Evolutionary conservation across 2,113 vertebrate genomes (phyloP).

Genomic region (Pseudopodoces humilis): DNA sequence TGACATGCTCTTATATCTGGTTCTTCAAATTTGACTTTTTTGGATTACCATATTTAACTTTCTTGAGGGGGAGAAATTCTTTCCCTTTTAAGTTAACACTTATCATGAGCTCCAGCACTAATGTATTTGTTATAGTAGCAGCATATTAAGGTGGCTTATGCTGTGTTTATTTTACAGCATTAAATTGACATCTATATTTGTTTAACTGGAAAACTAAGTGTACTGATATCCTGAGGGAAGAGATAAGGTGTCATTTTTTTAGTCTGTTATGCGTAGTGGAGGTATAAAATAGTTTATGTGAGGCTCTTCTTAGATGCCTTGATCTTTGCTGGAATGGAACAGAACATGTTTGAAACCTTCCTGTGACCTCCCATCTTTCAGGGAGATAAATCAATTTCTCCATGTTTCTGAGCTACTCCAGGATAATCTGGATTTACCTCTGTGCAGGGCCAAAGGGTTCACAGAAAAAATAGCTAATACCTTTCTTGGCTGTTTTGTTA

Average conservation of each 20-base stretch:
- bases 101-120: neutral
- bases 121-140: neutral
- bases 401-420: neutral
- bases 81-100: neutral
- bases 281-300: neutral
- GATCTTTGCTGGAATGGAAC: neutral
- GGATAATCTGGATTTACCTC: neutral
- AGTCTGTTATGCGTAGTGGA: neutral
- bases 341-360: neutral
- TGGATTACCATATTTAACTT: neutral
- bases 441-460: neutral
- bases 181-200: neutral
- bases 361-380: neutral
- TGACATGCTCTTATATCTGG: neutral
- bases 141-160: neutral
- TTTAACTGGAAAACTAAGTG: conserved; percentile 13
- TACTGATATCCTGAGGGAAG: neutral
- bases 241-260: conserved; percentile 2
- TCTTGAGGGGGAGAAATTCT: neutral
- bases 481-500: neutral
- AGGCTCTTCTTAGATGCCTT: neutral
- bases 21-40: neutral
- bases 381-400: neutral
- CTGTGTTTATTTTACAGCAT: conserved; percentile 4
- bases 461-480: neutral